Evolutionary conservation across 1,140 invertebrate genomes (phyloP), one percentile per base, ranked within the genome.

Genomic region (Lerema accius): DNA sequence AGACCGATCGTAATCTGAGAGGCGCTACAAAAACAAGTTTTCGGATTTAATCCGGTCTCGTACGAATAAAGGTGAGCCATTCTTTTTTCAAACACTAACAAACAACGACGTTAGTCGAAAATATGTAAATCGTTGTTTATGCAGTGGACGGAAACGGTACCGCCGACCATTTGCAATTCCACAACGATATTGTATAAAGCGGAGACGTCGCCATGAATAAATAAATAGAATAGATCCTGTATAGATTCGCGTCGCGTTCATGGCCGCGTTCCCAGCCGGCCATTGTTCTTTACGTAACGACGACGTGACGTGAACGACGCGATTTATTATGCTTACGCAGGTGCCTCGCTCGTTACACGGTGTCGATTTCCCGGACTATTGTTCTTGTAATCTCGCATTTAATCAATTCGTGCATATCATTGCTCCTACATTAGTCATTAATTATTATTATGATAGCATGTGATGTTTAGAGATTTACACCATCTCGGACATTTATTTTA

Each of bases 221-320:
- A 78, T 82, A 82, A 84, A 78, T 80, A 73, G 75, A 76, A 76
- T 76, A 71, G 74, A 74, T 67, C 71, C 62, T 61, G 71, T 65
- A 71, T 68, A 71, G 67, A 88, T 84, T 82, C 82, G 69, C 72
- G 71, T 59, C 75, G 76, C 82, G 82, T 85, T 81, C 85, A 84
- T 70, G 86, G 86, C 79, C 84, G 82, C 81, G 80, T 79, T 88
- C 82, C 68, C 84, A 78, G 76, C 75, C 78, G 78, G 79, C 76
- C 80, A 86, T 90, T 90, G 86, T 90, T 86, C 80, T 84, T 90
- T 88, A 86, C 84, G 80, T 86, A 89, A 89, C 80, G 80, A 71
- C 65, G 46, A 78, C 76, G 78, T 78, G 83, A 84, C 76, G 82
- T 60, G 65, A 59, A 37, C 73, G 78, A 72, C 49, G 61, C 76